Conservation (phyloP, 2,113 vertebrate species). For the Numenius arquata region DNA sequence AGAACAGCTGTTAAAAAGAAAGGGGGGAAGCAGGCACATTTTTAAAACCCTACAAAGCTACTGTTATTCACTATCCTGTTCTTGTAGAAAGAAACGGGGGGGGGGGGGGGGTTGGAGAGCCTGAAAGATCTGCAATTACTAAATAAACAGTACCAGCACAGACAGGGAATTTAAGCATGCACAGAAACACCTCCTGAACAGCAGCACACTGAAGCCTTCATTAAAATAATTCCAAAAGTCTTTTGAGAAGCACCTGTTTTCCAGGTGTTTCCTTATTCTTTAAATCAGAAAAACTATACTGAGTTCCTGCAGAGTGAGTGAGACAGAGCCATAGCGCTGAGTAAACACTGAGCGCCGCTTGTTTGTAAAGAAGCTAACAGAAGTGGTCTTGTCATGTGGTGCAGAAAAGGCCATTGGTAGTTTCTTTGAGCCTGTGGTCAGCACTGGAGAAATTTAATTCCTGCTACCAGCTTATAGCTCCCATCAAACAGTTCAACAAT, state of each 20-base stretch:
- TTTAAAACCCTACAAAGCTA: not conserved
- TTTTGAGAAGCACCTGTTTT: not conserved
- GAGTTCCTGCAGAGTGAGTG: not conserved
- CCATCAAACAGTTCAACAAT: not conserved
- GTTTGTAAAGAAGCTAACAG: not conserved
- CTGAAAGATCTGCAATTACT: not conserved
- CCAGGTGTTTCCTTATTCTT: not conserved
- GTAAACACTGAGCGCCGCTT: not conserved
- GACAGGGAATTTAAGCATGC: not conserved
- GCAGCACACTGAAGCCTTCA: not conserved
- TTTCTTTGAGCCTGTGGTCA: not conserved
- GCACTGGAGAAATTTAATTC: not conserved
- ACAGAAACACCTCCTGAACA: not conserved
- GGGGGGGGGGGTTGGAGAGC: not conserved
- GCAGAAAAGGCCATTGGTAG: not conserved
- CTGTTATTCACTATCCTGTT: not conserved
- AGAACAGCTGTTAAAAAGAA: slow-evolving; percentile 14
- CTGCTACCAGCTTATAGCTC: not conserved
- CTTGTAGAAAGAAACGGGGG: not conserved
- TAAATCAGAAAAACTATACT: not conserved
- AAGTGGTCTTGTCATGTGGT: not conserved
- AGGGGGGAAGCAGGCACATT: not conserved
- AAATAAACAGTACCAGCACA: not conserved
- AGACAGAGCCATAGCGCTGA: not conserved
- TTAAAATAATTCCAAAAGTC: not conserved